A percentile compares a stretch with the other conserved stretches of the same genome.
Evolutionary conservation across 2,888 invertebrate species (phyloP).

Genomic region (Tenthredo distinguenda): DNA sequence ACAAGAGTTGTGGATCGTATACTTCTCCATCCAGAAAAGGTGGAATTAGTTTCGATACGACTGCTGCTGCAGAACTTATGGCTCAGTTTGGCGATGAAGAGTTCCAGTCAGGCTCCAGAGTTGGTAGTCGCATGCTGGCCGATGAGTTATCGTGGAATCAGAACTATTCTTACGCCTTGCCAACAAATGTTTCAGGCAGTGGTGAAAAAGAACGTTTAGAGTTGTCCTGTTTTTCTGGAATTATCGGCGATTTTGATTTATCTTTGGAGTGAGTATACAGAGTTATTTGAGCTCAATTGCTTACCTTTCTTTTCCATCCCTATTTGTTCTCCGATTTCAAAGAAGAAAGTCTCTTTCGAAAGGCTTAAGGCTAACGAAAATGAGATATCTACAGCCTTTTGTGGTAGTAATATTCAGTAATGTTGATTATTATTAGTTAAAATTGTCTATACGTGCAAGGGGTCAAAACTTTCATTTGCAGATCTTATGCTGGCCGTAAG

Average conservation of each 20-base stretch:
- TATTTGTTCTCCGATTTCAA: not conserved
- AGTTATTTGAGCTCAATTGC: not conserved
- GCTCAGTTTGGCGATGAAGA: conserved; percentile 71
- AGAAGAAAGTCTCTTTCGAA: no score
- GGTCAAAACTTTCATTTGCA: conserved; percentile 53
- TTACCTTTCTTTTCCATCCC: not conserved
- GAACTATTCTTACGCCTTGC: conserved; percentile 64
- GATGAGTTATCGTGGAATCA: conserved; percentile 78
- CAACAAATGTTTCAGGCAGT: conserved; percentile 55
- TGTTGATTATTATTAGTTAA: not conserved
- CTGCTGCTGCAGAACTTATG: conserved; percentile 69
- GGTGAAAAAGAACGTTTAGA: conserved; percentile 69
- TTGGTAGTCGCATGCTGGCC: conserved; percentile 74
- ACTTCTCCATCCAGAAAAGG: conserved; percentile 57
- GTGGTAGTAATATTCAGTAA: not conserved
- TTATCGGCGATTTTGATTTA: conserved; percentile 72
- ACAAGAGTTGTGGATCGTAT: conserved; percentile 58
- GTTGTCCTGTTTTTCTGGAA: conserved; percentile 73
- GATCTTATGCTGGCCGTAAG: conserved; percentile 69
- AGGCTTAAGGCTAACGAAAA: not conserved
- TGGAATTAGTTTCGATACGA: conserved; percentile 69
- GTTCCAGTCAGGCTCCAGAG: conserved; percentile 74
- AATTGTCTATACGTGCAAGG: not conserved
- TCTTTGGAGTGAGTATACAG: conserved; percentile 67
- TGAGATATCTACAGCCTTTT: not conserved